Base-by-base conservation (phyloP, 2,797 vertebrate genomes). In the Acropternis orthonyx region DNA sequence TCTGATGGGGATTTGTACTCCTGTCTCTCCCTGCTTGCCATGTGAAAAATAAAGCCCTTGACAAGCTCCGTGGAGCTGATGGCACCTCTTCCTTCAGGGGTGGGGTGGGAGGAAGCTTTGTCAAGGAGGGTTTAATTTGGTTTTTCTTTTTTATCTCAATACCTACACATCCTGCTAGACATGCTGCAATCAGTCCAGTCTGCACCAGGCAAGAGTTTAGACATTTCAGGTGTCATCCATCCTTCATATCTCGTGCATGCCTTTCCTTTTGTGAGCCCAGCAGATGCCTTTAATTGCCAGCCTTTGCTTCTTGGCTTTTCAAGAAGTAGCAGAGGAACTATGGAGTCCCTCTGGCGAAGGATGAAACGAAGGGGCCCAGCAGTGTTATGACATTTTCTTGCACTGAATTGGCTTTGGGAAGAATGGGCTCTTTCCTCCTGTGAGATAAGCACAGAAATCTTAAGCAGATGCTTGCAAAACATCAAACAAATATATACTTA, bases 211-310 rank as follows among this genome's bases (percentile, higher is more conserved):
- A 93, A 88, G 71, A 75, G 69, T 84, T 92, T 90, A 95, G 92
- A 65, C 75, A 51, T 93, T 93, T 93, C 93, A 96, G 93, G 95
- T 96, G 95, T 93, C 89, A 88, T 92, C 94, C 95, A 95, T 95
- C 95, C 95, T 96, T 97, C 89, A 92, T 94, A 86, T 96, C 93
- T 96, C 22, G 0, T 80, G 88, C 75, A 86, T 61, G 81, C 78
- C 56, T 96, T 94, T 80, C 51, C 77, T 96, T 84, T 92, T 87
- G 49, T 76, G 84, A 91, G 63, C 88, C 93, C 89, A 84, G 89
- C 96, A 97, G 96, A 97, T 97, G 96, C 96, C 96, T 97, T 97
- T 96, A 97, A 97, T 97, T 96, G 97, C 92, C 93, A 96, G 91
- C 79, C 92, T 97, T 90, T 7, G 3, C 75, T 90, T 92, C 77